Evolutionary conservation across 2,888 invertebrate genomes (phyloP), one percentile per base, ranked within the genome.

Genomic region (Sesamia inferens): DNA sequence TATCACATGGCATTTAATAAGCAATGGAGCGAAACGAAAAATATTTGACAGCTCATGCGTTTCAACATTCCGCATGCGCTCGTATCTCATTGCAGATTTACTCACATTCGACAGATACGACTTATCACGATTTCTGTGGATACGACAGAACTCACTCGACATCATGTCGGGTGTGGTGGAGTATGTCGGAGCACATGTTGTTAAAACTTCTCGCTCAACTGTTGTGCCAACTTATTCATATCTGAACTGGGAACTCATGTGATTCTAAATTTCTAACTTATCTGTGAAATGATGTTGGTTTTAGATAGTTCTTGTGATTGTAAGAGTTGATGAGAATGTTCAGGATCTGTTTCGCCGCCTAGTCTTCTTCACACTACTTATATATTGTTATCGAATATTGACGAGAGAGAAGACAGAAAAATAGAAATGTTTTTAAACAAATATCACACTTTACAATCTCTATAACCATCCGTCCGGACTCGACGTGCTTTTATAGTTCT

Each of bases 151-250:
- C 24, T 82, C 68, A 47, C 4, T 13, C 55, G 55, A 6, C 57
- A 24, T 24, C 57, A 24, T 24, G 48, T 57, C 51, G 48, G 47
- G 19, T 59, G 6, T 59, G 65, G 31, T 10, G 54, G 11, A 14
- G n/a, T 31, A 10, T 58, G 65, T 39, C n/a, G 58, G 8, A 13
- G 5, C 44, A 47, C 19, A 48, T 54, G 48, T 62, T 55, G 70
- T 54, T 74, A 58, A 22, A 68, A 66, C 58, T 81, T 55, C 24
- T 22, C 47, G 64, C 47, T 58, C 51, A 24, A 55, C 59, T 73
- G 63, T 70, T 58, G 63, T 64, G 67, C 58, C 39, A 65, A 83
- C 47, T 83, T 83, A 80, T 83, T 80, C 84, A 75, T 75, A 71
- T 71, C 59, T 67, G 47, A 51, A n/a, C 61, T 47, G 14, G 39